Conservation (phyloP, 2,888 invertebrate species). For the Cephus pygmeus region DNA sequence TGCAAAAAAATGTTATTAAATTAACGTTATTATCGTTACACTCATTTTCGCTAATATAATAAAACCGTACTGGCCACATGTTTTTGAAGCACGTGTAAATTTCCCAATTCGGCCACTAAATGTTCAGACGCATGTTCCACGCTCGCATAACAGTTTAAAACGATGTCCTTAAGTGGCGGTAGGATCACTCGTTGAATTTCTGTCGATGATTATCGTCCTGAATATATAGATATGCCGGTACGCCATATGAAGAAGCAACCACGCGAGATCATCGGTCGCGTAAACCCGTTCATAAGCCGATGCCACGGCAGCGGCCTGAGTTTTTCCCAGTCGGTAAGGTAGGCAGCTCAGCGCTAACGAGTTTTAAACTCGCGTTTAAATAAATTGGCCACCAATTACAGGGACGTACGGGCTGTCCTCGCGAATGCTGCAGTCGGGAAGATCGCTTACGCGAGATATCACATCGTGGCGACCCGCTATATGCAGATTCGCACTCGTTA, state of each 20-base stretch:
- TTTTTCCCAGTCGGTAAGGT: conserved; percentile 57
- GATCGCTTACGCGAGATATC: conserved; percentile 23
- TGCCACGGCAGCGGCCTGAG: background rate
- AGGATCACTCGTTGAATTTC: conserved; percentile 23
- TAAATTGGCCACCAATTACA: conserved; percentile 53
- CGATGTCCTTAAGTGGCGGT: background rate
- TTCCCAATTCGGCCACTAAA: background rate
- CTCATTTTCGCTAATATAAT: background rate
- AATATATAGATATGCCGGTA: background rate
- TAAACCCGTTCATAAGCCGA: background rate
- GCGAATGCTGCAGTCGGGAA: conserved; percentile 25
- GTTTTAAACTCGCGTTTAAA: conserved; percentile 49
- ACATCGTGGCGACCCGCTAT: conserved; percentile 24
- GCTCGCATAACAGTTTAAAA: background rate
- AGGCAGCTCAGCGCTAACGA: conserved; percentile 48
- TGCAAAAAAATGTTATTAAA: background rate
- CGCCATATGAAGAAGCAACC: background rate
- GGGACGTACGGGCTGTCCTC: conserved; percentile 34
- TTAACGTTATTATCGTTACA: background rate
- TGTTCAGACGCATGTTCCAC: background rate
- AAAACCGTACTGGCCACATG: background rate
- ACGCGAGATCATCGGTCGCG: background rate
- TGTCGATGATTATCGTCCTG: conserved; percentile 30
- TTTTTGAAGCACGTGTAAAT: background rate
- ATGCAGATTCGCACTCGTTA: conserved; percentile 36